Evolutionary conservation across 2,797 vertebrate species (phyloP).

Genomic region (Pseudochirops cupreus): DNA sequence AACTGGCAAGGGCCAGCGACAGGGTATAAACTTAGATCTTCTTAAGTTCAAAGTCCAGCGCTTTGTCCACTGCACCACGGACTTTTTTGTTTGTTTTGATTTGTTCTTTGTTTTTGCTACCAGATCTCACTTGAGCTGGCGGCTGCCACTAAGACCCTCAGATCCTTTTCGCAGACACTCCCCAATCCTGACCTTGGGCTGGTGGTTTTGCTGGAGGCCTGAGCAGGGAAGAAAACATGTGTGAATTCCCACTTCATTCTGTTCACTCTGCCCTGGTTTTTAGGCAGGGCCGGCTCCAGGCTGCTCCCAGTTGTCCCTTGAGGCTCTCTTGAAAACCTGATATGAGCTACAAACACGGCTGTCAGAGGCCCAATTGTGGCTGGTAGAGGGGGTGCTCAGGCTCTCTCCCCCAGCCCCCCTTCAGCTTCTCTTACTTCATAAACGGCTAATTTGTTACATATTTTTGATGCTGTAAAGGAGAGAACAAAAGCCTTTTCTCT

Average conservation of each 20-base stretch:
- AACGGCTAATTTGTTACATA: constrained; percentile 84
- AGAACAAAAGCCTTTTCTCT: constrained; percentile 83
- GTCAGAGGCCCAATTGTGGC: constrained; percentile 76
- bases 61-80: not conserved
- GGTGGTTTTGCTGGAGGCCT: not conserved
- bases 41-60: not conserved
- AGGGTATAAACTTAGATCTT: not conserved
- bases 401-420: constrained; percentile 23
- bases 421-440: constrained; percentile 79
- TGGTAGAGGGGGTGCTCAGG: not conserved
- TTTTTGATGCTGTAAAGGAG: constrained; percentile 82
- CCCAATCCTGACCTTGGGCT: not conserved
- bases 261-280: not conserved
- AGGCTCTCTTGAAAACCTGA: not conserved
- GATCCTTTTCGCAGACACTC: not conserved
- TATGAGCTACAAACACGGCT: not conserved
- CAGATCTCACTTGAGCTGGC: not conserved
- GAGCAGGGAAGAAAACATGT: not conserved
- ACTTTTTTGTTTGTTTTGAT: not conserved
- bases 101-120: not conserved
- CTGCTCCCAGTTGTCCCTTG: not conserved
- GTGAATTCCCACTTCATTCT: not conserved
- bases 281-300: not conserved
- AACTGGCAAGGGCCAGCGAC: not conserved
- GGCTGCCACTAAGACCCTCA: not conserved